Conservation (phyloP, 2,888 invertebrate genomes). For the Pantelozetes paolii region DNA sequence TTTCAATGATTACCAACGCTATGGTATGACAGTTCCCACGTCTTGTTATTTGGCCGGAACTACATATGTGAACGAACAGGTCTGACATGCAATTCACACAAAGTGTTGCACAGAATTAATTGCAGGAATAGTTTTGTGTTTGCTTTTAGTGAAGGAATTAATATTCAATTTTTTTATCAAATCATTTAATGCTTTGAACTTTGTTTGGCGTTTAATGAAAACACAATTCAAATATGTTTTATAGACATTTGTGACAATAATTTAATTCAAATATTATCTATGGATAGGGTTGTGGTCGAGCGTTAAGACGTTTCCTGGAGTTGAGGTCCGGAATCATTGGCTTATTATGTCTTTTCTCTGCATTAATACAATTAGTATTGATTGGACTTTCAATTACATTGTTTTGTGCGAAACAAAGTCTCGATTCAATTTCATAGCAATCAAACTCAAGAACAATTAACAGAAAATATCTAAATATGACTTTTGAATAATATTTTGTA, state of each 20-base stretch:
- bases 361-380: conserved; percentile 36
- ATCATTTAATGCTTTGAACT: too few species aligned
- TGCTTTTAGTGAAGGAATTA: too few species aligned
- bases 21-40: conserved; percentile 42
- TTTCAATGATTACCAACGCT: conserved; percentile 66
- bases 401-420: conserved; percentile 35
- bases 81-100: background rate
- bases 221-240: too few species aligned
- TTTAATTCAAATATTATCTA: background rate
- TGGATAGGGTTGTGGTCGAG: conserved; percentile 42
- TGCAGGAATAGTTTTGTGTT: too few species aligned
- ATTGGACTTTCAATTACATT: conserved; percentile 33
- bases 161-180: too few species aligned
- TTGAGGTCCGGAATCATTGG: conserved; percentile 40
- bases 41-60: conserved; percentile 41
- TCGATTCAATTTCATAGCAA: background rate
- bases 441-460: conserved; percentile 9
- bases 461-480: background rate
- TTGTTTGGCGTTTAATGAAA: too few species aligned
- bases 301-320: conserved; percentile 37
- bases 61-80: conserved; percentile 43
- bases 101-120: conserved; percentile 9
- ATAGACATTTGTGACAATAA: too few species aligned
- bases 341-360: conserved; percentile 38
- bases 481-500: background rate